A percentile compares a stretch with the other conserved stretches of the same genome.
These are phyloP conservation scores for Drosophila sordidula DNA, from an alignment of 2,888 invertebrate genomes.

Conservation along the genomic window DNA sequence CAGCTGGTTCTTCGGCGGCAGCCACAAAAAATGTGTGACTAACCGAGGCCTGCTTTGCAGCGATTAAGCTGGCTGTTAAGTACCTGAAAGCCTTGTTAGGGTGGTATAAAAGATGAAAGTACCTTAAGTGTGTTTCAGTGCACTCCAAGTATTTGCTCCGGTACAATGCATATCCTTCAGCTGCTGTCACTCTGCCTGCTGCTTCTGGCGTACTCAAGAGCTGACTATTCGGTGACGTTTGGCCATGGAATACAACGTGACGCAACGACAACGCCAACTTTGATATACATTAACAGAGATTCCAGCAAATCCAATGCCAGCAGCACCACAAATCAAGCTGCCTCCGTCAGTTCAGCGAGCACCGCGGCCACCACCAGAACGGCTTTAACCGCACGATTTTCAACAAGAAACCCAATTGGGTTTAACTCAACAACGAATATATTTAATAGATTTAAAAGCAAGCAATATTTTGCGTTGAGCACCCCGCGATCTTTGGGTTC, in stretches of 20 bases:
- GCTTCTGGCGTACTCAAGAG: neutral
- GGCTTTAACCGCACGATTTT: neutral
- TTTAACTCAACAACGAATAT: constrained; percentile 17
- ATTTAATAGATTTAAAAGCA: constrained; percentile 15
- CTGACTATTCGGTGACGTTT: neutral
- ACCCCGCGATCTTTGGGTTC: constrained; percentile 8
- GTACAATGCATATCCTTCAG: constrained; percentile 24
- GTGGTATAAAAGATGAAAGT: constrained; percentile 35
- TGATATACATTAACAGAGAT: neutral
- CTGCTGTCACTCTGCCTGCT: constrained; percentile 4
- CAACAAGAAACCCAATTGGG: neutral
- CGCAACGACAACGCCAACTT: neutral
- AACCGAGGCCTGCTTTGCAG: constrained; percentile 18
- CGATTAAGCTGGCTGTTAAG: constrained; percentile 9
- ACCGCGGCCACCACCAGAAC: neutral
- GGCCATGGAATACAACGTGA: neutral
- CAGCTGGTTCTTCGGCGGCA: constrained; percentile 4
- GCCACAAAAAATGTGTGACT: constrained; percentile 29
- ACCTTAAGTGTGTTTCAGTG: constrained; percentile 7
- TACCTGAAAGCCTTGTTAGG: neutral
- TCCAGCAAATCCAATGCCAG: neutral
- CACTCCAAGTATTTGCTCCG: neutral
- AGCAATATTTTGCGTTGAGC: neutral
- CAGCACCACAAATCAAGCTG: neutral
- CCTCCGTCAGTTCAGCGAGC: neutral